Base-by-base conservation (phyloP, 2,888 invertebrate genomes). In the Arge pagana region DNA sequence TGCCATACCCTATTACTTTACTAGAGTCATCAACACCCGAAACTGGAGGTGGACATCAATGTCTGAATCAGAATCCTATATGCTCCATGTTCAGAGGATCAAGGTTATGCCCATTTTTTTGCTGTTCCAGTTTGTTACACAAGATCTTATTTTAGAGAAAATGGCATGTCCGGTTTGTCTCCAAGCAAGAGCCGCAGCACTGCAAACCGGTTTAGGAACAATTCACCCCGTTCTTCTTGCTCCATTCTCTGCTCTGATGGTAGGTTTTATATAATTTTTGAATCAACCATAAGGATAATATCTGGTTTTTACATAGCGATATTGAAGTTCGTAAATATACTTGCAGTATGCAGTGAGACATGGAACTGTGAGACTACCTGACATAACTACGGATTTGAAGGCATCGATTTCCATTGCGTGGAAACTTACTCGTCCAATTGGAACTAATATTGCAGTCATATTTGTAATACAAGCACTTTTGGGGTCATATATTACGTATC, bases 121-220 rank as follows among this genome's bases (percentile, higher is more conserved):
- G 49, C 36, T 49, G 54, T 77, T 79, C 36, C 71, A 86, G 82
- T 60, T 81, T 48, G 69, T 89, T 37, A 76, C 85, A 60, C 79
- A 79, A 1, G 74, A 81, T 13, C 72, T 89, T 52, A 58, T 88
- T 3, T 59, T 89, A 15, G 78, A 83, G 68, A 81, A 79, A 24
- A 74, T 79, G 0, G 58, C 68, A 1, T 90, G 90, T 63, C 83
- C 87, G 0, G 64, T 87, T 4, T 90, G 90, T 66, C 64, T 83
- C 18, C 85, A 89, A 76, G 56, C 85, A 1, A 80, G 80, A 54
- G 82, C 88, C 19, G 78, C 81, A 2, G 71, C 76, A 0, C 60
- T 85, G 16, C 88, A 88, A 72, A 61, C 78, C 0, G 60, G 65
- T 0, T 53, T 81, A 4, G 85, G 86, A 0, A 64, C 82, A 1